Conservation (phyloP, 2,888 invertebrate genomes). For the Diadegma fenestrale region DNA sequence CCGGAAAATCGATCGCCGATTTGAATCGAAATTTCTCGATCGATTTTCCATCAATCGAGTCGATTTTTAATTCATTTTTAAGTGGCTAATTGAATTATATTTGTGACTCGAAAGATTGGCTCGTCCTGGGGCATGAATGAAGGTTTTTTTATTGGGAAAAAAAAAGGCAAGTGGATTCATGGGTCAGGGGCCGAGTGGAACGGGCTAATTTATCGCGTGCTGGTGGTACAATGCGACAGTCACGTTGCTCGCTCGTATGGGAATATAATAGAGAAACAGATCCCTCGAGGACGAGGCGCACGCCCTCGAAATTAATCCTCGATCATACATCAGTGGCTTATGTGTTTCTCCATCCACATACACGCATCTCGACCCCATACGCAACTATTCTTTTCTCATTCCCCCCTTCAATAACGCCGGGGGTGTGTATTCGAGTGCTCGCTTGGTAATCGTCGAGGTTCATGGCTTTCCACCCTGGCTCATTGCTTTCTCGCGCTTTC, state of each 20-base stretch:
- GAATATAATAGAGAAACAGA: slow-evolving; percentile 68
- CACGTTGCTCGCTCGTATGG: slow-evolving; percentile 30
- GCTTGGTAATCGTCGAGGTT: slow-evolving; percentile 6
- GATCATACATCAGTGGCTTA: slow-evolving; percentile 75
- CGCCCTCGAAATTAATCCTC: slow-evolving; percentile 78
- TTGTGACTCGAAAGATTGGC: neutral
- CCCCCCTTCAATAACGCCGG: neutral
- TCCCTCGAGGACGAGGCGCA: slow-evolving; percentile 69
- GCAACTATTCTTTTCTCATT: neutral
- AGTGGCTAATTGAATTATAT: neutral
- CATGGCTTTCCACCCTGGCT: neutral
- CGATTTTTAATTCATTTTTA: no score
- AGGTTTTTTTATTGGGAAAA: slow-evolving; percentile 52
- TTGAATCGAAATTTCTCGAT: no score
- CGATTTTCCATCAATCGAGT: no score
- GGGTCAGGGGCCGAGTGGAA: slow-evolving; percentile 40
- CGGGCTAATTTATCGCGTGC: slow-evolving; percentile 66
- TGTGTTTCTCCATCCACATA: slow-evolving; percentile 7
- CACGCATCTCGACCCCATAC: neutral
- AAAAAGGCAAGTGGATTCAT: slow-evolving; percentile 63
- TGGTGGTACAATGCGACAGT: slow-evolving; percentile 40
- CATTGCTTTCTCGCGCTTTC: neutral
- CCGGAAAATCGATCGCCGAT: slow-evolving; percentile 18
- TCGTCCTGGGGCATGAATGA: slow-evolving; percentile 7
- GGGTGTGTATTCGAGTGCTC: neutral